Percentiles rank a stretch among this genome's conserved stretches.
These are phyloP conservation scores for Saturnia pavonia DNA, from an alignment of 2,888 invertebrate genomes.

Conservation along the genomic window DNA sequence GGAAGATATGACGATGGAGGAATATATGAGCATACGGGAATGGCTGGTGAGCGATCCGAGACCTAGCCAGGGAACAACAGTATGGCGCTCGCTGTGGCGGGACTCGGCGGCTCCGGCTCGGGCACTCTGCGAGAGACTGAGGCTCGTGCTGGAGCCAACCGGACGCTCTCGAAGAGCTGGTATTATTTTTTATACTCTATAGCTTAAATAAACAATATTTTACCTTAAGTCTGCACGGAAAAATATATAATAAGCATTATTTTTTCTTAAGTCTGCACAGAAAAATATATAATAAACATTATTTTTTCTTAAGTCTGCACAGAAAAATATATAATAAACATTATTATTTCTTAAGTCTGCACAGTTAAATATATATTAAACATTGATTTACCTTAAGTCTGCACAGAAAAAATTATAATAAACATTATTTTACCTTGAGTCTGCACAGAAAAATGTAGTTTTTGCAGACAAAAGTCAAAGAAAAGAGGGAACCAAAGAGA, in stretches of 20 bases:
- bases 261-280: too few species aligned
- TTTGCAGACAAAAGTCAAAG: too few species aligned
- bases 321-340: background rate
- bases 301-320: too few species aligned
- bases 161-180: slow-evolving; percentile 91
- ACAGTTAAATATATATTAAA: too few species aligned
- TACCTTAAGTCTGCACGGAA: background rate
- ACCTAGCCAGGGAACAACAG: slow-evolving; percentile 54
- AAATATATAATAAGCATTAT: too few species aligned
- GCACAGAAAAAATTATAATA: too few species aligned
- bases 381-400: too few species aligned
- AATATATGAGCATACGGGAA: slow-evolving; percentile 61
- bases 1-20: slow-evolving; percentile 55
- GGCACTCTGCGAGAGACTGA: slow-evolving; percentile 93
- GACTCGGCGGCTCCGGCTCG: slow-evolving; percentile 71
- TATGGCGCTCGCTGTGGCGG: slow-evolving; percentile 84
- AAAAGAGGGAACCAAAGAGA: too few species aligned
- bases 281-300: too few species aligned
- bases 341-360: too few species aligned
- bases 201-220: slow-evolving; percentile 22
- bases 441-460: background rate
- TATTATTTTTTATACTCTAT: background rate
- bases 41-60: slow-evolving; percentile 45
- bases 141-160: slow-evolving; percentile 97
- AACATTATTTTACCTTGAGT: background rate